phyloP scores from a whole-genome alignment of 2,113 vertebrate genomes.

The Perognathus longimembris region DNA sequence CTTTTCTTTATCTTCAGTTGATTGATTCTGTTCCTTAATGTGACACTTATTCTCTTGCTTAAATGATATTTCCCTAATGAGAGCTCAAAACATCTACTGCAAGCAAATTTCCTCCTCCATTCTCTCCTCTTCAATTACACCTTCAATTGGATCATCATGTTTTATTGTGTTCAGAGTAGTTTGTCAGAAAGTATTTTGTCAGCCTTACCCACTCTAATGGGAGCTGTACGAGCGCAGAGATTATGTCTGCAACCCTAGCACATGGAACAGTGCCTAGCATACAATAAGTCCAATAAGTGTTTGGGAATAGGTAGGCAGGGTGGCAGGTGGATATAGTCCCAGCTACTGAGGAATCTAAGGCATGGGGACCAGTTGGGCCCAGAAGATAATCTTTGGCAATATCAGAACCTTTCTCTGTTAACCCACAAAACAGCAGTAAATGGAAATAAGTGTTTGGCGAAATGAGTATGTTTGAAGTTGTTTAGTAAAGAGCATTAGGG shows the following conservation, averaged over 20 bases:
- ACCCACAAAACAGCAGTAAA: not conserved
- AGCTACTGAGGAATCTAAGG: not conserved
- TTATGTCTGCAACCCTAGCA: not conserved
- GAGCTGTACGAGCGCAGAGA: not conserved
- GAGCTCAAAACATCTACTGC: not conserved
- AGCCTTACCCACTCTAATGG: not conserved
- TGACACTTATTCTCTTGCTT: not conserved
- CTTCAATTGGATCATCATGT: not conserved
- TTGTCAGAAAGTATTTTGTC: not conserved
- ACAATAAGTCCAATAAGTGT: not conserved
- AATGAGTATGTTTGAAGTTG: not conserved
- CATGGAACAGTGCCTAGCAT: not conserved
- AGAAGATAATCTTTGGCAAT: not conserved
- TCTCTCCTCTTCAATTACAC: not conserved
- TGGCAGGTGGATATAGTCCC: not conserved
- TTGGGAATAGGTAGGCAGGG: not conserved
- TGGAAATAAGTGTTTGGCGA: not conserved
- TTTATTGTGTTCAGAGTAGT: constrained; percentile 6
- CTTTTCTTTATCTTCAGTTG: not conserved
- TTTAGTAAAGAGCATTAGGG: not conserved
- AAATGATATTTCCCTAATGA: not conserved
- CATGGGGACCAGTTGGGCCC: not conserved
- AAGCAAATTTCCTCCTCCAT: not conserved
- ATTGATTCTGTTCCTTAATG: not conserved
- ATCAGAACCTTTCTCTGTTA: not conserved